Evolutionary conservation across 2,113 vertebrate species (phyloP).

Genomic region (Crotalus tigris): DNA sequence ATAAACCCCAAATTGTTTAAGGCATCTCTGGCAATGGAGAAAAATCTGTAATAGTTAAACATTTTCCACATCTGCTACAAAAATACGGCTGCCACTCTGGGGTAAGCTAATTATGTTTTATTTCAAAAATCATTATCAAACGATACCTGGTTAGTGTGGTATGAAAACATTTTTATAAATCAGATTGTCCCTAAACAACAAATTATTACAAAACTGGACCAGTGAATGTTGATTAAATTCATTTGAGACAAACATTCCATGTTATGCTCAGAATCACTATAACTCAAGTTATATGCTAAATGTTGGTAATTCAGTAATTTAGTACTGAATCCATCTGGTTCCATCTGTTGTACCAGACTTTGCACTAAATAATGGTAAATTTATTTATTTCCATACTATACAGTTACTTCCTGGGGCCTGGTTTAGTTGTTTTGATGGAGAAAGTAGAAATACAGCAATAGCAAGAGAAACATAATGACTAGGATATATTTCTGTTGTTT

Average conservation of each 20-base stretch:
- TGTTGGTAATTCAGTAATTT: background rate
- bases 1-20: background rate
- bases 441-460: background rate
- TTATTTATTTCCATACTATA: background rate
- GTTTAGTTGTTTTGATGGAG: background rate
- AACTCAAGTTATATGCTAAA: background rate
- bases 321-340: background rate
- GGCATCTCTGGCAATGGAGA: background rate
- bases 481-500: too few species aligned
- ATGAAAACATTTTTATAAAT: background rate
- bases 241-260: background rate
- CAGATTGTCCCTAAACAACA: background rate
- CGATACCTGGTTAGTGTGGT: background rate
- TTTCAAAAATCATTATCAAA: background rate
- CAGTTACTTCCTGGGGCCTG: background rate
- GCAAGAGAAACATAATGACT: background rate
- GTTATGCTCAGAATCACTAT: background rate
- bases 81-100: background rate
- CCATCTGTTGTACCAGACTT: background rate
- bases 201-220: background rate
- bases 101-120: background rate
- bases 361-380: background rate
- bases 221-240: background rate
- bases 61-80: background rate
- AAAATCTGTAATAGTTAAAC: background rate